These are phyloP conservation scores for Bos taurus DNA, from an alignment of 2,113 vertebrate genomes.

Conservation along the genomic window DNA sequence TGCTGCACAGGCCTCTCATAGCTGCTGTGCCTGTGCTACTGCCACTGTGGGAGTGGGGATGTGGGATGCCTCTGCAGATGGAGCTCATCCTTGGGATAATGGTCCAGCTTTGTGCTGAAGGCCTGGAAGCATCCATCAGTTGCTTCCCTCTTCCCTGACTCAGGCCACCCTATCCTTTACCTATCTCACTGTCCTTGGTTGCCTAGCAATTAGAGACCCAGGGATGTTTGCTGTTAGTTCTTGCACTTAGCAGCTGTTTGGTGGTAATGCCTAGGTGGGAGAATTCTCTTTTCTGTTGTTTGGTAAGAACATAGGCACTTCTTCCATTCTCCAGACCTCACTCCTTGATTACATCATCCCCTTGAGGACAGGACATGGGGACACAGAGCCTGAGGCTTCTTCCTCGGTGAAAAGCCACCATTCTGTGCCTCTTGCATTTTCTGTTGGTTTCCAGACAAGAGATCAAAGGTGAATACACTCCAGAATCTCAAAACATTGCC, in stretches of 20 bases:
- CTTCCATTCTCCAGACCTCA: too few species aligned
- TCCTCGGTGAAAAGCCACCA: not conserved
- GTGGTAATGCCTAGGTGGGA: not conserved
- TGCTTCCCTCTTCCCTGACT: not conserved
- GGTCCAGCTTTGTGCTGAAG: not conserved
- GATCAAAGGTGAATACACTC: rapidly evolving
- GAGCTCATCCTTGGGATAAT: not conserved
- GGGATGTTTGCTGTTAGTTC: not conserved
- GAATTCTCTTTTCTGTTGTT: not conserved
- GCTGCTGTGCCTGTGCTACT: not conserved
- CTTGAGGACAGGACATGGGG: not conserved
- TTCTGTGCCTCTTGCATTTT: not conserved
- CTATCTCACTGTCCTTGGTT: not conserved
- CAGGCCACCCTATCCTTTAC: rapidly evolving
- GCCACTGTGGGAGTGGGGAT: rapidly evolving
- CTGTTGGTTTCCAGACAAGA: not conserved
- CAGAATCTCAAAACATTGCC: rapidly evolving
- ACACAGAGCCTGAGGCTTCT: too few species aligned
- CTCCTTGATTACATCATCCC: not conserved
- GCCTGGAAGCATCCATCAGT: not conserved
- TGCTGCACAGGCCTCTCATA: not conserved
- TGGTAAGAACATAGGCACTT: not conserved
- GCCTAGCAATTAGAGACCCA: not conserved
- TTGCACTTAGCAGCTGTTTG: not conserved
- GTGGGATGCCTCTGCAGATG: too few species aligned